Evolutionary conservation across 2,797 vertebrate species (phyloP).

Genomic region (Sebastes vulpes): DNA sequence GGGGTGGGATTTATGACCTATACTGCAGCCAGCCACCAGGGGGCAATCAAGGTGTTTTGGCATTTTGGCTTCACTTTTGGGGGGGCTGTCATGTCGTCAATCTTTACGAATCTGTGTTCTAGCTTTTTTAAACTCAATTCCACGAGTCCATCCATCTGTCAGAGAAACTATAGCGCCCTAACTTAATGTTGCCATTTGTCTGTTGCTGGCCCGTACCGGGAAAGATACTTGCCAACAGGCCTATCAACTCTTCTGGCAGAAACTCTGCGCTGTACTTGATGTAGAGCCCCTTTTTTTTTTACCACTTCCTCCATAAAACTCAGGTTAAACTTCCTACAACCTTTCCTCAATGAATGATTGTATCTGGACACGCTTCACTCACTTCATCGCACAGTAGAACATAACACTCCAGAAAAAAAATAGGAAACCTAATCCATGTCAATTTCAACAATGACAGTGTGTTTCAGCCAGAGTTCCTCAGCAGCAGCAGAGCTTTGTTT

Average conservation of each 20-base stretch:
- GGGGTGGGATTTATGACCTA: too few species aligned
- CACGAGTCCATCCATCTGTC: neutral
- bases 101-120: neutral
- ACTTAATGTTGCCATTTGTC: too few species aligned
- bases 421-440: slow-evolving; percentile 60
- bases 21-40: too few species aligned
- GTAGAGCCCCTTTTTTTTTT: neutral
- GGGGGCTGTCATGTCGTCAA: too few species aligned
- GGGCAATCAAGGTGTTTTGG: too few species aligned
- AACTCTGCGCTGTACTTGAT: neutral
- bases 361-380: slow-evolving; percentile 21
- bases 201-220: neutral
- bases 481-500: slow-evolving; percentile 65
- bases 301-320: slow-evolving; percentile 11
- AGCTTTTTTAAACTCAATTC: neutral
- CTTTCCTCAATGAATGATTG: neutral
- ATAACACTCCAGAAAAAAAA: slow-evolving; percentile 21
- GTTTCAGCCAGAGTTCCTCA: slow-evolving; percentile 49
- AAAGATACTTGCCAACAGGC: neutral
- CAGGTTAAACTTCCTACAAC: slow-evolving; percentile 2
- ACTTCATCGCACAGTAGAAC: slow-evolving; percentile 13
- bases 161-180: too few species aligned
- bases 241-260: neutral
- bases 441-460: slow-evolving; percentile 59
- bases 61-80: too few species aligned